phyloP scores from a whole-genome alignment of 1,140 invertebrate species.

The Drosophila novamexicana region DNA sequence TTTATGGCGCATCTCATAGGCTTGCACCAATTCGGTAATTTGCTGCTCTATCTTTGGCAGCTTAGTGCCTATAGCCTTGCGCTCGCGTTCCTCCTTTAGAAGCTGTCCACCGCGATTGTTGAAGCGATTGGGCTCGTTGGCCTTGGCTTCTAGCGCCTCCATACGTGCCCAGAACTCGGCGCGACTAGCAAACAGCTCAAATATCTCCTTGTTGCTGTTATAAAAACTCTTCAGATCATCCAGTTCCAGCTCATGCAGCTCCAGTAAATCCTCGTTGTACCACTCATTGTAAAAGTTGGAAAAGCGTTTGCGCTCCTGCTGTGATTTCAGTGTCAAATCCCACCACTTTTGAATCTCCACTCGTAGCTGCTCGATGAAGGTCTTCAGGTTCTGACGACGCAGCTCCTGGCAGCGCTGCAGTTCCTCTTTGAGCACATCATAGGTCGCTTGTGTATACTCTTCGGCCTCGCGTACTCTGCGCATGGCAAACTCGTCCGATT shows the following conservation, averaged over 20 bases:
- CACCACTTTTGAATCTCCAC: conserved; percentile 89
- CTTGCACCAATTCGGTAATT: conserved; percentile 85
- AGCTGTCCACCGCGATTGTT: conserved; percentile 93
- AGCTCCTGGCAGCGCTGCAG: conserved; percentile 87
- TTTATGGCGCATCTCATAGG: conserved; percentile 86
- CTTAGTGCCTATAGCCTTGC: conserved; percentile 89
- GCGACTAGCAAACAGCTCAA: conserved; percentile 87
- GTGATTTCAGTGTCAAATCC: conserved; percentile 89
- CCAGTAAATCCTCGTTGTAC: conserved; percentile 90
- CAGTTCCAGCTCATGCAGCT: conserved; percentile 90
- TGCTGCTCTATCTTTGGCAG: conserved; percentile 88
- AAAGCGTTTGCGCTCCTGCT: conserved; percentile 87
- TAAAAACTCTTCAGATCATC: conserved; percentile 88
- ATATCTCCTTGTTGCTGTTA: conserved; percentile 88
- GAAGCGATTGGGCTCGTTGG: conserved; percentile 91
- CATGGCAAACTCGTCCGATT: conserved; percentile 45
- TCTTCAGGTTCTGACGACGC: conserved; percentile 88
- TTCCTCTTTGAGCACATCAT: conserved; percentile 86
- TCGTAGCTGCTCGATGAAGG: conserved; percentile 89
- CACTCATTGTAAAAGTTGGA: conserved; percentile 86
- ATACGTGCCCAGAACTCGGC: conserved; percentile 88
- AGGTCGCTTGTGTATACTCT: conserved; percentile 84
- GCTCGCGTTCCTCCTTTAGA: conserved; percentile 92
- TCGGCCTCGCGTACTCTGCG: conserved; percentile 30
- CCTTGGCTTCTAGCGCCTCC: conserved; percentile 89